Percentiles rank a stretch among this genome's conserved stretches.
phyloP scores from a whole-genome alignment of 2,797 vertebrate genomes.

The Oreortyx pictus region DNA sequence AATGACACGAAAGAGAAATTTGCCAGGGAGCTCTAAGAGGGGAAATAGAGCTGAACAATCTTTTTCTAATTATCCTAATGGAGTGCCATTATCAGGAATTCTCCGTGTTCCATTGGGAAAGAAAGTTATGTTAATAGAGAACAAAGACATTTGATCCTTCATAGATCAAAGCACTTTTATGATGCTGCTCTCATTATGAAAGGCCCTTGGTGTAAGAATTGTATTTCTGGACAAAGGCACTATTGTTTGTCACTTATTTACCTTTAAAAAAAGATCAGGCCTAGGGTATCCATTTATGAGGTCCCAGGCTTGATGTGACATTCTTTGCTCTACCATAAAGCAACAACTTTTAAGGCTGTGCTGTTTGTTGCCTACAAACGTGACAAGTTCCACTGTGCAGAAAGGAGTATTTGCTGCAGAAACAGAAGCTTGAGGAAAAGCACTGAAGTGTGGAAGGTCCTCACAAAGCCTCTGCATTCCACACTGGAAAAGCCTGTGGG shows the following conservation, averaged over 20 bases:
- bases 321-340: neutral
- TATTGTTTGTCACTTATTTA: conserved; percentile 35
- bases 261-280: neutral
- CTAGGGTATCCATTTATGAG: neutral
- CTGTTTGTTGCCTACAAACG: neutral
- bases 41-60: conserved; percentile 57
- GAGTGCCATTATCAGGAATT: conserved; percentile 70
- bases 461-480: neutral
- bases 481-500: neutral
- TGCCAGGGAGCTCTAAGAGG: conserved; percentile 44
- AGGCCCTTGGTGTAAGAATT: conserved; percentile 53
- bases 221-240: neutral
- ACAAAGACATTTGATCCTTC: conserved; percentile 62
- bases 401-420: neutral
- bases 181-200: conserved; percentile 43
- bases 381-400: neutral
- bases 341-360: neutral
- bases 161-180: conserved; percentile 60
- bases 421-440: neutral
- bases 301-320: neutral
- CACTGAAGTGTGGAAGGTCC: neutral
- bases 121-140: conserved; percentile 64
- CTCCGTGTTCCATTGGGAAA: conserved; percentile 53
- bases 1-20: conserved; percentile 44
- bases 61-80: conserved; percentile 75